Base-by-base conservation (phyloP, 2,113 vertebrate species). In the Dendropsophus ebraccatus region DNA sequence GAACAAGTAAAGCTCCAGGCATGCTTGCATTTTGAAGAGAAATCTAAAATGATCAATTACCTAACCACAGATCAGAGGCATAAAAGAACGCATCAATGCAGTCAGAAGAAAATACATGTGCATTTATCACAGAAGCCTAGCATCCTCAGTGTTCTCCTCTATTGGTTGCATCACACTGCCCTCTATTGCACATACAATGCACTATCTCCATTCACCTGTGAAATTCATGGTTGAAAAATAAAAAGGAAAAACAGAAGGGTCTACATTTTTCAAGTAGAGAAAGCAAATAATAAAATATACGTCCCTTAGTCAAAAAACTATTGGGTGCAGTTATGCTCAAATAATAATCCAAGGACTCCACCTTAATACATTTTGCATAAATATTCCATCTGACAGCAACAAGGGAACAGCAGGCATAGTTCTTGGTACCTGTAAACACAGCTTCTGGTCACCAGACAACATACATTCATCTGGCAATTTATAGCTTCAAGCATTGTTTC, bases 141-240 rank as follows among this genome's bases (percentile, higher is more conserved):
- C 54, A 49, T 23, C 35, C 10, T 47, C 17, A 23, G 5, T 21
- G 2, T 84, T 72, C 45, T 65, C 14, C 23, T 62, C 16, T 62
- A 17, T 84, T 76, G 37, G 25, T 77, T 84, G 35, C 32, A 32
- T 30, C 6, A 84, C 45, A 84, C 83, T 84, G 83, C 83, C 83
- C 72, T 74, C 83, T 74, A 65, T 76, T 84, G 83, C 4, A 75
- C 14, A 75, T 10, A 32, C 11, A 8, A 45, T 37, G 67, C 65
- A 25, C 21, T 72, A 19, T 56, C 13, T 32, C 47, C 19, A 23
- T 54, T 23, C 65, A 56, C 41, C 58, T 60, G 58, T 62, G 13
- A 45, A 78, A 56, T 56, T 23, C 30, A 78, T 70, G 35, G 67
- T 35, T 23, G 19, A 23, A 3, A n/a, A n/a, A n/a, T 12, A 70